Base-by-base conservation (phyloP, 2,888 invertebrate genomes). In the Acleris cristana region DNA sequence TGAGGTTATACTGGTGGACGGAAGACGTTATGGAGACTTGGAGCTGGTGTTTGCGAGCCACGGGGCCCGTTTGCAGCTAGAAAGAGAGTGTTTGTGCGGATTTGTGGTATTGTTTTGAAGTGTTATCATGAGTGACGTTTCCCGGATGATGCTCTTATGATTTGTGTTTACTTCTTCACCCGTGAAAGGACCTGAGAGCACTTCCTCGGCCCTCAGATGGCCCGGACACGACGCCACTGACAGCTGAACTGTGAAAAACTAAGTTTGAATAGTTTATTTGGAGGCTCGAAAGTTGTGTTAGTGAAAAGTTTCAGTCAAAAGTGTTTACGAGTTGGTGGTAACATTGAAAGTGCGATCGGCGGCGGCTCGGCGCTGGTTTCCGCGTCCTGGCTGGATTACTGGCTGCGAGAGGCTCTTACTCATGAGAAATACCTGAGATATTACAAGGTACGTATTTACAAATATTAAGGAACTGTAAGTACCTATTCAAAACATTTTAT, bases 111-210 rank as follows among this genome's bases (percentile, higher is more conserved):
- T 92, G 92, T 92, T 92, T 92, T 92, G 89, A 90, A 87, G 89
- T 91, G 90, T 83, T 85, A 84, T 67, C 81, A 81, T 76, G 78
- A 81, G 85, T 87, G 88, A 88, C 87, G 82, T 88, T 83, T 83
- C 82, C 84, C 77, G 86, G 85, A 88, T 79, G 79, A 82, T 88
- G 87, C 85, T 88, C 83, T 81, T 86, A 82, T 89, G 86, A 89
- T 83, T 86, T 88, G 89, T 92, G 92, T 92, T 92, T 92, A 91
- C 91, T 88, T 92, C 90, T 85, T 82, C 75, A 82, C 83, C 79
- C 79, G 81, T 76, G 73, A 81, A 80, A 79, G 79, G 86, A 86
- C 86, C 88, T 86, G 83, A 69, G 74, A 73, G 80, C 76, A 82
- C 84, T 85, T 82, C 78, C 72, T 81, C 86, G 84, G 82, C 81